Percentiles rank a stretch among this genome's conserved stretches.
Evolutionary conservation across 2,888 invertebrate genomes (phyloP).

Genomic region (Periphyllus acericola): DNA sequence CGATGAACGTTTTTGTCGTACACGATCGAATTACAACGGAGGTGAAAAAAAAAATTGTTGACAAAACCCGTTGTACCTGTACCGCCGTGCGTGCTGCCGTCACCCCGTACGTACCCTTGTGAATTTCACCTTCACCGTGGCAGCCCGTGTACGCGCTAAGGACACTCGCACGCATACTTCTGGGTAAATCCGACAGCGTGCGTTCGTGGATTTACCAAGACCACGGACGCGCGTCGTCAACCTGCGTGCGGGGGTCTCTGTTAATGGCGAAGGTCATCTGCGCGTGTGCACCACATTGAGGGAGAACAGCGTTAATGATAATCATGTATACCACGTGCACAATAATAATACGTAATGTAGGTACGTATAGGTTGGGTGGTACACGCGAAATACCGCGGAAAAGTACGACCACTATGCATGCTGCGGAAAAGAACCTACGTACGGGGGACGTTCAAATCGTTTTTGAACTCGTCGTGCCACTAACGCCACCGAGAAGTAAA

Average conservation of each 20-base stretch:
- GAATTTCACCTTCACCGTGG: not conserved
- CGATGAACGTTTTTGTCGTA: constrained; percentile 16
- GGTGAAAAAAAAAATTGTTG: no score
- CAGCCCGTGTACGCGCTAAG: not conserved
- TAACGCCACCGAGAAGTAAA: not conserved
- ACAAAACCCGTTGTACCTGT: no score
- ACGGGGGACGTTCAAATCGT: not conserved
- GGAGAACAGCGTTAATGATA: not conserved
- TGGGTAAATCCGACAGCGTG: no score
- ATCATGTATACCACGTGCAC: not conserved
- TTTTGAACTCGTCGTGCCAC: not conserved
- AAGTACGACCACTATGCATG: not conserved
- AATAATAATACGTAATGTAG: not conserved
- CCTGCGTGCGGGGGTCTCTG: not conserved
- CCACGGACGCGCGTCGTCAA: not conserved
- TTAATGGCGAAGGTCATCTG: constrained; percentile 8
- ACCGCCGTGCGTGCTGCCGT: no score
- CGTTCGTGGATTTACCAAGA: not conserved
- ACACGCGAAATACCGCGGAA: not conserved
- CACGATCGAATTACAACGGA: constrained; percentile 7
- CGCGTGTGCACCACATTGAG: constrained; percentile 33
- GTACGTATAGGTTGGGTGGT: not conserved
- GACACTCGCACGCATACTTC: no score
- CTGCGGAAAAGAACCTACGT: no score
- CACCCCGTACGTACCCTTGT: not conserved